A percentile compares a stretch with the other conserved stretches of the same genome.
phyloP scores from a whole-genome alignment of 2,888 invertebrate genomes.

The Drosophila infuscata region DNA sequence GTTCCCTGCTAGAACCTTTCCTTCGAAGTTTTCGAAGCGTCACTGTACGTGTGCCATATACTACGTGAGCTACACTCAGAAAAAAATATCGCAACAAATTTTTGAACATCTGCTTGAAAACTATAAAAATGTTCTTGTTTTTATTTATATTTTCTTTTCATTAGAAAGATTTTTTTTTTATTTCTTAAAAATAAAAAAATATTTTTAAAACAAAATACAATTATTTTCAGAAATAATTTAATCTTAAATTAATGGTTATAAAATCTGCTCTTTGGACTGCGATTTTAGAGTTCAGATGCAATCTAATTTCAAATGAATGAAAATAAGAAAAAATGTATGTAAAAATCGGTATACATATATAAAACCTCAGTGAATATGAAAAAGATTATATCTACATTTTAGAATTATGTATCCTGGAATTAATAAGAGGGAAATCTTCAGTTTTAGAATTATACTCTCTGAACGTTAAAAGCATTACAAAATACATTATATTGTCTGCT shows the following conservation, averaged over 20 bases:
- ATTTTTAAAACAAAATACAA: background rate
- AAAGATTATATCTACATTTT: too few relatives aligned
- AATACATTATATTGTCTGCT: background rate
- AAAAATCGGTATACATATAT: too few relatives aligned
- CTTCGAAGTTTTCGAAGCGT: slow-evolving; percentile 3
- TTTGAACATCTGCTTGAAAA: background rate
- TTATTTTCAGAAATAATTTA: background rate
- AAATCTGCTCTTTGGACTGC: background rate
- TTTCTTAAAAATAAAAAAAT: background rate
- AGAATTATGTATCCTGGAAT: too few relatives aligned
- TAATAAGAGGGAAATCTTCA: too few relatives aligned
- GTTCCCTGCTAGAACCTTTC: background rate
- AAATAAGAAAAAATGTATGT: too few relatives aligned
- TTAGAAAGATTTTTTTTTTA: background rate
- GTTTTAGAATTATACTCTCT: too few relatives aligned
- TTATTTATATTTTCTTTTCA: too few relatives aligned
- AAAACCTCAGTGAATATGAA: too few relatives aligned
- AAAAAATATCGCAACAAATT: background rate
- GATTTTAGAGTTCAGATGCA: background rate
- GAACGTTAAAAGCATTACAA: too few relatives aligned
- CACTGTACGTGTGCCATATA: slow-evolving; percentile 9
- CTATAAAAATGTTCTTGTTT: background rate
- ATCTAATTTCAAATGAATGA: background rate
- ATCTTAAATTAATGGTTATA: background rate
- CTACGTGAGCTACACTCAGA: slow-evolving; percentile 2